phyloP scores from a whole-genome alignment of 2,797 vertebrate genomes.

The Propithecus deckenii region DNA sequence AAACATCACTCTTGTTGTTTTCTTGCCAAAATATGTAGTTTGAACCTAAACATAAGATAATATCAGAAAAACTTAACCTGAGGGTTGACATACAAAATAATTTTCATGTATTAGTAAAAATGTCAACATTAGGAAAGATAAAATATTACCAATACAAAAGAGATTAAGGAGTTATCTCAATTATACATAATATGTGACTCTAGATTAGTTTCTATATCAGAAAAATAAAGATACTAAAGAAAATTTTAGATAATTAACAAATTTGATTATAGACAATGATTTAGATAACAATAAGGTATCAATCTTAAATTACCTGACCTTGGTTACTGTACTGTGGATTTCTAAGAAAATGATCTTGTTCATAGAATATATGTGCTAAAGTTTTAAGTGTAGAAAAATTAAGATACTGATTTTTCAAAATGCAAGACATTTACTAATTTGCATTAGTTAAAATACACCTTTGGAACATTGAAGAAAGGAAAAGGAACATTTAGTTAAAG shows the following conservation, averaged over 20 bases:
- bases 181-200: too few relatives aligned
- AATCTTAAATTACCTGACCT: background rate
- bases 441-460: background rate
- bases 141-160: background rate
- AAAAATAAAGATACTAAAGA: background rate
- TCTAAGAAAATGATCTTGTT: background rate
- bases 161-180: background rate
- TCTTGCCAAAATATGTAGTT: background rate
- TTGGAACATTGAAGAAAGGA: background rate
- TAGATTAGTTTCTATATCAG: background rate
- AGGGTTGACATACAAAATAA: background rate
- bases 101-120: background rate
- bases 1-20: background rate
- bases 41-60: background rate
- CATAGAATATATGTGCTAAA: background rate
- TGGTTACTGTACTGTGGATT: background rate
- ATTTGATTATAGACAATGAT: background rate
- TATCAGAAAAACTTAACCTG: background rate
- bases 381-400: background rate
- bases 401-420: background rate
- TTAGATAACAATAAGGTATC: background rate
- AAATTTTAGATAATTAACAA: background rate
- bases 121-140: background rate
- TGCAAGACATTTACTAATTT: background rate
- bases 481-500: background rate